Evolutionary conservation across 92 coral and sea anemone genomes (phyloP).

Genomic region (Palythoa caribaeorum): DNA sequence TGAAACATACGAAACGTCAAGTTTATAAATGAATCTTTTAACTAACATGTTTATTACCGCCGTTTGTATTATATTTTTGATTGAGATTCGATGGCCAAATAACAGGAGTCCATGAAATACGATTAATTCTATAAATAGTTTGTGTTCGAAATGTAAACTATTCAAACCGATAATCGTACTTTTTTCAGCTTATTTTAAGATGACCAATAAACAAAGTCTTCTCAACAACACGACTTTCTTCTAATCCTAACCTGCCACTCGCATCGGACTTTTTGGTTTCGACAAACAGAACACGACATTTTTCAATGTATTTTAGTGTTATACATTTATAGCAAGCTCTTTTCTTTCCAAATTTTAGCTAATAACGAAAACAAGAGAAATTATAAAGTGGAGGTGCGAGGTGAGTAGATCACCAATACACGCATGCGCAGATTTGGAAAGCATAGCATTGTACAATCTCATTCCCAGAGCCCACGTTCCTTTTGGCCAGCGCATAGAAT

Average conservation of each 20-base stretch:
- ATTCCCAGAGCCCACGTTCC: background rate
- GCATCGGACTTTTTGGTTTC: background rate
- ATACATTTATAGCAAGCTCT: background rate
- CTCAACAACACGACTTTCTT: background rate
- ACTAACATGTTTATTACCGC: too few species aligned
- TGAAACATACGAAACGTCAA: too few species aligned
- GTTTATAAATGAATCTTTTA: too few species aligned
- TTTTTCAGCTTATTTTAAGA: background rate
- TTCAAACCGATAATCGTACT: too few species aligned
- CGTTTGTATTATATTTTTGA: too few species aligned
- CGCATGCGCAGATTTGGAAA: slow-evolving; percentile 36
- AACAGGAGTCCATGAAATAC: too few species aligned
- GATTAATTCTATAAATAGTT: too few species aligned
- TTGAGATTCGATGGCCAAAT: too few species aligned
- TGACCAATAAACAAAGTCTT: background rate
- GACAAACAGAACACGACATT: background rate
- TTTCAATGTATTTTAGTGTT: background rate
- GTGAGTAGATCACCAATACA: slow-evolving; percentile 9
- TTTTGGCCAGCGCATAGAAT: too few species aligned
- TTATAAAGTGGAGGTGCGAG: slow-evolving; percentile 25
- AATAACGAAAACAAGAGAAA: slow-evolving; percentile 29
- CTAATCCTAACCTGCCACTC: slow-evolving; percentile 20
- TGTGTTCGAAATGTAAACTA: too few species aligned
- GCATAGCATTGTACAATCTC: background rate
- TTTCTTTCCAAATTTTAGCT: slow-evolving; percentile 13